phyloP scores from a whole-genome alignment of 1,140 invertebrate species.

The Drosophila rhopaloa region DNA sequence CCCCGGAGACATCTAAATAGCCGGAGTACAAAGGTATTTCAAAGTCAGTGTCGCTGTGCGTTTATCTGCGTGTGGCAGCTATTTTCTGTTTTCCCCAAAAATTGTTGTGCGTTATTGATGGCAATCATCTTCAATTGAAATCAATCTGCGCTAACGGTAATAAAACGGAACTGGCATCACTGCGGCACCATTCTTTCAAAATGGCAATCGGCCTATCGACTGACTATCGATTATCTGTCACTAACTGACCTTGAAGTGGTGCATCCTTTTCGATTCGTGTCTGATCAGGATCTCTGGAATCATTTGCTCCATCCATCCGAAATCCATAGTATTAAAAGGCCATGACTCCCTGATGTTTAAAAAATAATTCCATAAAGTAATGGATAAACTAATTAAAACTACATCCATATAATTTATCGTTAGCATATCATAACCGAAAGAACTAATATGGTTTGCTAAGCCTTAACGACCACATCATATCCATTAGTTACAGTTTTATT shows the following conservation, averaged over 20 bases:
- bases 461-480: neutral
- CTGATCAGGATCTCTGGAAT: neutral
- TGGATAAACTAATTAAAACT: neutral
- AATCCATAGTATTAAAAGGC: neutral
- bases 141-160: constrained; percentile 60
- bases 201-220: constrained; percentile 14
- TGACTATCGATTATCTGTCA: constrained; percentile 10
- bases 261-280: neutral
- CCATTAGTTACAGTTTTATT: neutral
- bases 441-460: neutral
- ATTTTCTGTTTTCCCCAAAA: constrained; percentile 5
- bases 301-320: neutral
- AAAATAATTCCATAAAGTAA: neutral
- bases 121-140: constrained; percentile 71
- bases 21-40: constrained; percentile 53
- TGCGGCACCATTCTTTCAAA: constrained; percentile 26
- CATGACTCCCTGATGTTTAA: too few species aligned
- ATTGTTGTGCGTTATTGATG: constrained; percentile 46
- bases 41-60: constrained; percentile 29
- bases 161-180: constrained; percentile 51
- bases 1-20: neutral
- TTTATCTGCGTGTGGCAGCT: constrained; percentile 26
- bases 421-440: neutral
- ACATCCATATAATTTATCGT: neutral
- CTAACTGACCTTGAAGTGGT: constrained; percentile 2